Percentiles rank a stretch among this genome's conserved stretches.
Evolutionary conservation across 1,140 invertebrate species (phyloP).

Genomic region (Eurosta solidaginis): DNA sequence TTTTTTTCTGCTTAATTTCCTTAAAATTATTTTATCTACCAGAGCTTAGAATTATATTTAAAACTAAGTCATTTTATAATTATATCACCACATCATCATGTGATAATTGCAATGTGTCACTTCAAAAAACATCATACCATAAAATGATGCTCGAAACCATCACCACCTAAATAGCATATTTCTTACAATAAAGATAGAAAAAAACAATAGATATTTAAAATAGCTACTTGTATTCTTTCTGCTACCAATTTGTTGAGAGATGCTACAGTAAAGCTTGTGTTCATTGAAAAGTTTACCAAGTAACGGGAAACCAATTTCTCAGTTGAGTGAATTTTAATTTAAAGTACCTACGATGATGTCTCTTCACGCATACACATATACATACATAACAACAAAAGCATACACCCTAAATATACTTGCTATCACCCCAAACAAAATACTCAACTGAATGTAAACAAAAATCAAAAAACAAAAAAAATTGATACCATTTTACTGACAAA

Average conservation of each 20-base stretch:
- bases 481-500: background rate
- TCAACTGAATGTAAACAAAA: background rate
- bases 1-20: no score
- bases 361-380: background rate
- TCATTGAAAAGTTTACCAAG: conserved; percentile 31
- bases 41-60: background rate
- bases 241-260: conserved; percentile 3
- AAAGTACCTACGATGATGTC: conserved; percentile 20
- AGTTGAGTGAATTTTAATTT: conserved; percentile 59
- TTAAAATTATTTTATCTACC: no score
- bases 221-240: no score
- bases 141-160: no score
- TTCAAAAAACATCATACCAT: no score
- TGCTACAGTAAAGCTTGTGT: background rate
- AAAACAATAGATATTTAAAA: no score
- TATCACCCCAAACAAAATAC: background rate
- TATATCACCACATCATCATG: background rate
- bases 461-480: background rate
- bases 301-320: conserved; percentile 58
- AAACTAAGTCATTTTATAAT: background rate
- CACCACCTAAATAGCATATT: no score
- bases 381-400: background rate
- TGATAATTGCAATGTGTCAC: no score
- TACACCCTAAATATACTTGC: background rate
- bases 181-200: no score